phyloP scores from a whole-genome alignment of 2,888 invertebrate genomes.

The Notodonta ziczac region DNA sequence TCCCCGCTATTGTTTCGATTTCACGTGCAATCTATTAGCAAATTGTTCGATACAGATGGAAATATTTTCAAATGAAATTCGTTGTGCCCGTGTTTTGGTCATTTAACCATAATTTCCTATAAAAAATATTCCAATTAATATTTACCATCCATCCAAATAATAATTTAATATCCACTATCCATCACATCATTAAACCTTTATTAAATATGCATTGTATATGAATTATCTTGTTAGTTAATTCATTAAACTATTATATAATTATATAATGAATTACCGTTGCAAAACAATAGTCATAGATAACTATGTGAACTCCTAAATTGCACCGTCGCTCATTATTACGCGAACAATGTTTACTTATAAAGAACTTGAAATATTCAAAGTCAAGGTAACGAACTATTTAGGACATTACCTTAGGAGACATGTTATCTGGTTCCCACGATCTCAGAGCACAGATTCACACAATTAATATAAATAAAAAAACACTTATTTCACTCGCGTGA shows the following conservation, averaged over 20 bases:
- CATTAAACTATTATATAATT: conserved; percentile 32
- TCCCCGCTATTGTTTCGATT: conserved; percentile 37
- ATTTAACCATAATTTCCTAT: background rate
- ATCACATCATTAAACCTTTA: background rate
- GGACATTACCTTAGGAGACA: conserved; percentile 60
- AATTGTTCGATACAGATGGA: conserved; percentile 29
- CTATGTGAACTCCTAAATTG: conserved; percentile 46
- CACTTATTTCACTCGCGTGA: conserved; percentile 71
- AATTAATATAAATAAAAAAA: conserved; percentile 41
- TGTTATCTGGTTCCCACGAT: conserved; percentile 43
- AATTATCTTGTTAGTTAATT: conserved; percentile 34
- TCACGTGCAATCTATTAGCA: conserved; percentile 33
- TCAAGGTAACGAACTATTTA: conserved; percentile 42
- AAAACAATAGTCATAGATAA: conserved; percentile 44
- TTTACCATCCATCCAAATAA: too few species aligned
- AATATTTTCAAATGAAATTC: conserved; percentile 27
- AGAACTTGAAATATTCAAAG: conserved; percentile 40
- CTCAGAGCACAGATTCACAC: conserved; percentile 43
- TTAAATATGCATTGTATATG: conserved; percentile 18
- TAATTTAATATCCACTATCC: too few species aligned
- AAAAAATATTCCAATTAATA: background rate
- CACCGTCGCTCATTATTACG: conserved; percentile 47
- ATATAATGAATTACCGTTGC: conserved; percentile 36
- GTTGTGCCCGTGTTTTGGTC: conserved; percentile 14
- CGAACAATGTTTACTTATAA: conserved; percentile 54